A percentile compares a stretch with the other conserved stretches of the same genome.
Conservation (phyloP, 2,113 vertebrate species). For the Paramormyrops kingsleyae region DNA sequence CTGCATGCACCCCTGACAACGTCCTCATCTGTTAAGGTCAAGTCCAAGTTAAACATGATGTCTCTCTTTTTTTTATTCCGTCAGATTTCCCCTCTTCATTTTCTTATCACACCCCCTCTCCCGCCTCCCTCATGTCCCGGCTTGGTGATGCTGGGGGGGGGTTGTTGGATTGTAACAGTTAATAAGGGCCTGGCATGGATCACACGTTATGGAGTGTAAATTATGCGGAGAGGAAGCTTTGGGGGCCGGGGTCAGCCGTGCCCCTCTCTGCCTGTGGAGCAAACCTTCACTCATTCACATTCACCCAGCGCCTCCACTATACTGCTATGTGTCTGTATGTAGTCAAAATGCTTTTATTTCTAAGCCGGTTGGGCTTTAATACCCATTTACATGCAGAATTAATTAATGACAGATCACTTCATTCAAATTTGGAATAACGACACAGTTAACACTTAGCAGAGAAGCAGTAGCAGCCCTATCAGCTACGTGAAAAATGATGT, state of each 20-base stretch:
- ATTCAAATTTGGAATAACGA: conserved; percentile 21
- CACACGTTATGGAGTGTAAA: conserved; percentile 13
- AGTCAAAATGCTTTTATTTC: background rate
- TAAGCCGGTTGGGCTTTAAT: background rate
- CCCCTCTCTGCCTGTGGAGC: background rate
- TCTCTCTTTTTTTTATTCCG: conserved; percentile 54
- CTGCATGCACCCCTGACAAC: conserved; percentile 51
- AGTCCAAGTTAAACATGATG: conserved; percentile 64
- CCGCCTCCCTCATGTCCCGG: conserved; percentile 34
- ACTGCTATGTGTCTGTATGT: background rate
- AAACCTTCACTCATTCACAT: background rate
- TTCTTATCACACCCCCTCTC: conserved; percentile 57
- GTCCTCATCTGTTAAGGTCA: conserved; percentile 65
- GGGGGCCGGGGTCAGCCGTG: background rate
- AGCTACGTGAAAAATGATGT: background rate
- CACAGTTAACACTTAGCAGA: background rate
- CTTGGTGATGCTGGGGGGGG: conserved; percentile 20
- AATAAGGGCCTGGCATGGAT: conserved; percentile 17
- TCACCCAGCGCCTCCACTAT: background rate
- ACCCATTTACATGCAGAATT: background rate
- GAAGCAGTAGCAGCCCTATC: background rate
- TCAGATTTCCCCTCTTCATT: background rate
- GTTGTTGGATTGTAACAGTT: conserved; percentile 6
- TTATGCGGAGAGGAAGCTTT: background rate
- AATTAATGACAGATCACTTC: conserved; percentile 32